Conservation (phyloP, 1,140 invertebrate species). For the Caenorhabditis briggsae region DNA sequence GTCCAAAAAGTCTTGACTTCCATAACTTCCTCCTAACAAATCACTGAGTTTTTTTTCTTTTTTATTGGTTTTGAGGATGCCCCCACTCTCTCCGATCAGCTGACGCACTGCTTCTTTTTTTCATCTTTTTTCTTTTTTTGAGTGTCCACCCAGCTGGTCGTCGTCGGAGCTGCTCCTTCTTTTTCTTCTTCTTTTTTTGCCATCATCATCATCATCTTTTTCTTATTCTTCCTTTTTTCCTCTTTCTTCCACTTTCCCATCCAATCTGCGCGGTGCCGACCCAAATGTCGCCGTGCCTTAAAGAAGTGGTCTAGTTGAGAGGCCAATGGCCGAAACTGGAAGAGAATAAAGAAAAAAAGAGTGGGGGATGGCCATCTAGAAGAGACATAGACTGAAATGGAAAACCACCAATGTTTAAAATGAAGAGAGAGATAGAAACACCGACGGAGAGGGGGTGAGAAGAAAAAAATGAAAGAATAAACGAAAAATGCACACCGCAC, state of each 20-base stretch:
- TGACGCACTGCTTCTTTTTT: slow-evolving; percentile 47
- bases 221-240: background rate
- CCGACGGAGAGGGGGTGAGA: background rate
- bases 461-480: slow-evolving; percentile 51
- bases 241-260: slow-evolving; percentile 7
- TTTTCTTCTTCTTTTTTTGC: background rate
- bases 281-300: slow-evolving; percentile 49
- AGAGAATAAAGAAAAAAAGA: background rate
- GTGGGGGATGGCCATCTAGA: background rate
- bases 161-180: background rate
- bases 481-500: slow-evolving; percentile 55
- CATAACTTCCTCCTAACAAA: slow-evolving; percentile 32
- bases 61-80: slow-evolving; percentile 31
- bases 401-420: slow-evolving; percentile 25
- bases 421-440: background rate
- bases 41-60: slow-evolving; percentile 48
- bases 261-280: slow-evolving; percentile 9
- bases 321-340: slow-evolving; percentile 50
- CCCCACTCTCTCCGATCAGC: slow-evolving; percentile 35
- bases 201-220: slow-evolving; percentile 20
- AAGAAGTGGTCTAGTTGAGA: slow-evolving; percentile 45
- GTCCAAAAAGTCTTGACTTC: background rate
- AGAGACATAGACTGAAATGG: slow-evolving; percentile 50
- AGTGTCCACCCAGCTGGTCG: slow-evolving; percentile 51
- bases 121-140: slow-evolving; percentile 40